Evolutionary conservation across 2,113 vertebrate genomes (phyloP).

Genomic region (Oreochromis aureus): DNA sequence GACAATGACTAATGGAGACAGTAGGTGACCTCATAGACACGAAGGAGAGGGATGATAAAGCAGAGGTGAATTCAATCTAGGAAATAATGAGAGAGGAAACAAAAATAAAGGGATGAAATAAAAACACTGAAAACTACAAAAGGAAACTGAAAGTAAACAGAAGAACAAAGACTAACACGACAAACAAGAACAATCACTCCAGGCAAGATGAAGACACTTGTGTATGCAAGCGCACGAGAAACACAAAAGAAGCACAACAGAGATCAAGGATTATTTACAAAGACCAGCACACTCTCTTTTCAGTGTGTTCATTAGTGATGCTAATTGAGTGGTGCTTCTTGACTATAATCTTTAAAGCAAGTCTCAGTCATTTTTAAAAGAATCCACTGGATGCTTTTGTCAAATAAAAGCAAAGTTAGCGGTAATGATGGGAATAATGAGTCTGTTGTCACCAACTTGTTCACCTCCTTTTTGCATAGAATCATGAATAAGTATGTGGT

Average conservation of each 20-base stretch:
- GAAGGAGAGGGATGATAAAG: background rate
- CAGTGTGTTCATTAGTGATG: background rate
- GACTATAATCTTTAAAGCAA: background rate
- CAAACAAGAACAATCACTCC: background rate
- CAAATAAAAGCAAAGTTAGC: background rate
- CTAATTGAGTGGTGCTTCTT: background rate
- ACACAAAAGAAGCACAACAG: background rate
- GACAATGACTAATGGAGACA: background rate
- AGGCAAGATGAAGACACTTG: background rate
- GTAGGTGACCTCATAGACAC: background rate
- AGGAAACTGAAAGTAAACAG: background rate
- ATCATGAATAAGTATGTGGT: background rate
- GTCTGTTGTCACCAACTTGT: background rate
- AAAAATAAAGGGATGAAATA: background rate
- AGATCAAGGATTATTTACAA: background rate
- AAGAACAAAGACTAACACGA: background rate
- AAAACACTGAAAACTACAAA: background rate
- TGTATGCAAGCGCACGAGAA: background rate
- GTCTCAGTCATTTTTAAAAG: background rate
- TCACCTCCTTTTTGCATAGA: background rate
- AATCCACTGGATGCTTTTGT: background rate
- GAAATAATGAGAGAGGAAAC: background rate
- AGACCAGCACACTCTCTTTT: background rate
- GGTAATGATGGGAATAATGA: accelerated
- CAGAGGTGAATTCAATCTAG: background rate